Percentiles rank a stretch among this genome's conserved stretches.
These are phyloP conservation scores for Scotopteryx bipunctaria DNA, from an alignment of 2,888 invertebrate species.

Conservation along the genomic window DNA sequence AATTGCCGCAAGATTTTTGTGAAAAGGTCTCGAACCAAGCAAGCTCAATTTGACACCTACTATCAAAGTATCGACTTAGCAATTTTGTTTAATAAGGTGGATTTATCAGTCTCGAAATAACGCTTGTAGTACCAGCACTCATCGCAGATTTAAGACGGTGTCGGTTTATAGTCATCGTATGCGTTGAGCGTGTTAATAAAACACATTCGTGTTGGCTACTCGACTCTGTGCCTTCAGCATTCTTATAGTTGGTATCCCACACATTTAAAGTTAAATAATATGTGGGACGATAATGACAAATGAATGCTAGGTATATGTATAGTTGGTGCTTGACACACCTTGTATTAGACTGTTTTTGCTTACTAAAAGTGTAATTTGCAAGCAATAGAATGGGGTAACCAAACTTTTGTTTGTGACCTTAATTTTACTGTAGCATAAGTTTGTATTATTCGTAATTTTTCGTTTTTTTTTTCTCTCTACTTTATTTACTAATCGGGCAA, in stretches of 20 bases:
- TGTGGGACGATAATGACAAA: background rate
- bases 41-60: too few species aligned
- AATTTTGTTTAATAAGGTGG: too few species aligned
- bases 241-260: background rate
- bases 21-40: too few species aligned
- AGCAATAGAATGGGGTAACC: constrained; percentile 5
- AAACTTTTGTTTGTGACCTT: constrained; percentile 21
- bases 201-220: background rate
- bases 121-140: background rate
- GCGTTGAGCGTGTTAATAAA: background rate
- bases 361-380: constrained; percentile 5
- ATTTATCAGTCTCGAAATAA: background rate
- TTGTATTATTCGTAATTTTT: constrained; percentile 19
- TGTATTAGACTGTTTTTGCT: constrained; percentile 19
- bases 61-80: too few species aligned
- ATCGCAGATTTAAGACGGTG: too few species aligned
- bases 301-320: background rate
- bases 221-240: background rate
- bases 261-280: background rate
- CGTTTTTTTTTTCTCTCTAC: constrained; percentile 13
- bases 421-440: constrained; percentile 18
- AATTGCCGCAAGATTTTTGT: too few species aligned
- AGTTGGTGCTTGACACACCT: background rate
- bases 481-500: constrained; percentile 18
- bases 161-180: background rate